phyloP scores from a whole-genome alignment of 2,888 invertebrate species.

The Cerastis leucographa region DNA sequence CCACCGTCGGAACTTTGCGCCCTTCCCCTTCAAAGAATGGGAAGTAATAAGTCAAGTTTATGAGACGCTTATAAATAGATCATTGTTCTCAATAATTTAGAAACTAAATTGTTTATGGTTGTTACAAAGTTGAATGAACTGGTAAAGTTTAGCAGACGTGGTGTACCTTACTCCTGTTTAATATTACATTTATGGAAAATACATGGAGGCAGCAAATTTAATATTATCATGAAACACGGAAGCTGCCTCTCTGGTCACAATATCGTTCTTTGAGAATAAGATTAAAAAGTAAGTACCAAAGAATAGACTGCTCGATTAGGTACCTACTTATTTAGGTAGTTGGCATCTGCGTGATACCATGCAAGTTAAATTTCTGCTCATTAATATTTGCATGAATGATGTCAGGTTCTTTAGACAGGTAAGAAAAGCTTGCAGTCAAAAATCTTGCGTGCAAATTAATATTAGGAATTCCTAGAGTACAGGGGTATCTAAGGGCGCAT shows the following conservation, averaged over 20 bases:
- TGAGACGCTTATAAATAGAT: constrained; percentile 60
- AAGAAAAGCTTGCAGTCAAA: not conserved
- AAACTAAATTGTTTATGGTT: constrained; percentile 55
- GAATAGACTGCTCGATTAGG: not conserved
- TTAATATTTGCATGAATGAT: not conserved
- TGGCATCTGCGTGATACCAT: not conserved
- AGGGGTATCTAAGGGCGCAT: not conserved
- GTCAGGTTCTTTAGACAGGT: not conserved
- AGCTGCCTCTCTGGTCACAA: not conserved
- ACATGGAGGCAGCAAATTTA: not conserved
- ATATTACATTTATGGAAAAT: constrained; percentile 39
- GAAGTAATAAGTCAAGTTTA: constrained; percentile 63
- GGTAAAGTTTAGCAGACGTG: constrained; percentile 40
- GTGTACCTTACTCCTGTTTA: constrained; percentile 46
- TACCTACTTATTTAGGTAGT: not conserved
- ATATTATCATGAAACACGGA: constrained; percentile 10
- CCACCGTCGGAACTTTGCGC: constrained; percentile 58
- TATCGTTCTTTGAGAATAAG: constrained; percentile 19
- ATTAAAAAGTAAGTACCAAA: not conserved
- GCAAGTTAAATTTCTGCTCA: not conserved
- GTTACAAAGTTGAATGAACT: constrained; percentile 52
- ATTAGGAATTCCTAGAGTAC: not conserved
- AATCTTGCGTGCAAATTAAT: not conserved
- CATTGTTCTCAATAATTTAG: constrained; percentile 62
- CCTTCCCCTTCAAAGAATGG: constrained; percentile 50